These are phyloP conservation scores for Oscheius sp. DNA, from an alignment of 2,888 invertebrate species.

Conservation along the genomic window DNA sequence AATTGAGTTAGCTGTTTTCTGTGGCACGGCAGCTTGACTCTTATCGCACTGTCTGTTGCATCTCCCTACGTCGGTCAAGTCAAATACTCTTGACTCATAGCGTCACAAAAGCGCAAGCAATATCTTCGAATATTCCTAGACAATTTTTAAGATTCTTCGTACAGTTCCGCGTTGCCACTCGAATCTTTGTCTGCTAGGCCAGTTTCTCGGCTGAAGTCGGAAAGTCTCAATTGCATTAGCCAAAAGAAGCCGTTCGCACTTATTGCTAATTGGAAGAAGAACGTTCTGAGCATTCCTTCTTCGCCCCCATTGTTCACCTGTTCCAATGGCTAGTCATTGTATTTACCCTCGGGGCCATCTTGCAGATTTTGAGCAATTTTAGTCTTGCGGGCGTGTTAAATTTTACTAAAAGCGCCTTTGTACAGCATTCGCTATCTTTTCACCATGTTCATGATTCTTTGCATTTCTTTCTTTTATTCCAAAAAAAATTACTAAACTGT, in stretches of 20 bases:
- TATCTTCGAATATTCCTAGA: neutral
- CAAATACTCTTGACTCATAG: constrained; percentile 34
- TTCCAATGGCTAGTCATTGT: neutral
- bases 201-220: constrained; percentile 17
- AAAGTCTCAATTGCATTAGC: constrained; percentile 31
- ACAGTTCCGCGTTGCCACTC: neutral
- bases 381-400: no score
- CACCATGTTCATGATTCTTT: no score
- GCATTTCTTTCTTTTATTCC: no score
- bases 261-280: constrained; percentile 19
- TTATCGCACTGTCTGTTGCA: constrained; percentile 12
- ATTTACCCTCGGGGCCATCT: constrained; percentile 13
- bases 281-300: constrained; percentile 10
- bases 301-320: constrained; percentile 17
- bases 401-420: no score
- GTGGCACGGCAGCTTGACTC: constrained; percentile 24
- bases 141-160: neutral
- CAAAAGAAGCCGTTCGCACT: constrained; percentile 28
- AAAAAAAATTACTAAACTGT: neutral
- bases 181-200: neutral
- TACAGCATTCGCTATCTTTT: no score
- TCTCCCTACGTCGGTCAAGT: constrained; percentile 24
- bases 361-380: no score
- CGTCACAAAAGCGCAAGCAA: neutral
- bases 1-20: neutral